Conservation (phyloP, 2,888 invertebrate species). For the Xylophagus ater region DNA sequence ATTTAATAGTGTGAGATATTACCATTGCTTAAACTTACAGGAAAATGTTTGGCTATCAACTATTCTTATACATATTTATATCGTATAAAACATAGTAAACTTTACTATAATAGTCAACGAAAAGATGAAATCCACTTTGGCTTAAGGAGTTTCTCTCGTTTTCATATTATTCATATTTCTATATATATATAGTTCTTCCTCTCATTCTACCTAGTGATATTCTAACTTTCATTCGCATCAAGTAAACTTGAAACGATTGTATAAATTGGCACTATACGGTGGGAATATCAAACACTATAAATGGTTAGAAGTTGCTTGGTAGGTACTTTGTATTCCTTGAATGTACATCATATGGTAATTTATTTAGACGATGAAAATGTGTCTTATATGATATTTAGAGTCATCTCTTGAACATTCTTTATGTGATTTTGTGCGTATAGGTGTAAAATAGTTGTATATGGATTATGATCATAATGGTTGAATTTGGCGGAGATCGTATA, state of each 20-base stretch:
- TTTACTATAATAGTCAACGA: constrained; percentile 5
- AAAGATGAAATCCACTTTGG: constrained; percentile 13
- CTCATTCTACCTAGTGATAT: neutral
- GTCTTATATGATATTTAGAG: too few species aligned
- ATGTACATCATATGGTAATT: constrained; percentile 14
- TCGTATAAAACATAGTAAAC: neutral
- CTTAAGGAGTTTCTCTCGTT: constrained; percentile 10
- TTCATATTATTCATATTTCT: neutral
- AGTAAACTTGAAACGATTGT: constrained; percentile 9
- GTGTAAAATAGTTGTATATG: too few species aligned
- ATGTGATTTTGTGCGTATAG: too few species aligned
- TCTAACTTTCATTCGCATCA: neutral
- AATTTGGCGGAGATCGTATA: too few species aligned
- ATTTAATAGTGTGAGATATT: constrained; percentile 11
- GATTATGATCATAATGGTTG: too few species aligned
- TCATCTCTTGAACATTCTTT: too few species aligned
- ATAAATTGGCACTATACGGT: constrained; percentile 12
- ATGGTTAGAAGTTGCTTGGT: constrained; percentile 5
- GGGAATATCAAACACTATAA: constrained; percentile 13
- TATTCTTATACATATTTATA: neutral
- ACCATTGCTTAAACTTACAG: constrained; percentile 1
- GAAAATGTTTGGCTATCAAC: neutral
- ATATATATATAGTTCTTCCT: neutral
- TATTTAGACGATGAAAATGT: constrained; percentile 7
- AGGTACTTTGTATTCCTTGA: constrained; percentile 11